A percentile compares a stretch with the other conserved stretches of the same genome.
phyloP scores from a whole-genome alignment of 2,888 invertebrate species.

The Trachelus stipa region DNA sequence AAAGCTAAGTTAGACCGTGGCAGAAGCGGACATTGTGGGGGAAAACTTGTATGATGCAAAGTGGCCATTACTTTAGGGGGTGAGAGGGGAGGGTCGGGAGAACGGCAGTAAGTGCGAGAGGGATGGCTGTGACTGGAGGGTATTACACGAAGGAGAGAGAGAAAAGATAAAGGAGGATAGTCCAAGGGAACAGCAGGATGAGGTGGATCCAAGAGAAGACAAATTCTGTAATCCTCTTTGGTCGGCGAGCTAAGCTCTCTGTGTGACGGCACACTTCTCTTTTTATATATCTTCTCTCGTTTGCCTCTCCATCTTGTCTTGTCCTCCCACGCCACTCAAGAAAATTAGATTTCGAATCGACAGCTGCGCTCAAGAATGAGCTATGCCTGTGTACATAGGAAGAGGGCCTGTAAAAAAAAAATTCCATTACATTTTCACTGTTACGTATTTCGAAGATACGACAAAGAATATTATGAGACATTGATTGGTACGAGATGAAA shows the following conservation, averaged over 20 bases:
- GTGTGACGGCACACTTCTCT: slow-evolving; percentile 50
- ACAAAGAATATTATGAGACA: no score
- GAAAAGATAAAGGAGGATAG: neutral
- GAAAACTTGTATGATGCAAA: slow-evolving; percentile 57
- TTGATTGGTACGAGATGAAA: neutral
- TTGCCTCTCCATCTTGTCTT: slow-evolving; percentile 33
- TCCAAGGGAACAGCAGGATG: slow-evolving; percentile 32
- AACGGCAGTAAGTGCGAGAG: slow-evolving; percentile 26
- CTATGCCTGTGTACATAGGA: neutral
- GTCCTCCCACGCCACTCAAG: slow-evolving; percentile 53
- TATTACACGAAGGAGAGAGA: neutral
- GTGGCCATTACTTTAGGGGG: slow-evolving; percentile 67
- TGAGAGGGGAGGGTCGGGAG: slow-evolving; percentile 37
- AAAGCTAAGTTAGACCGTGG: no score
- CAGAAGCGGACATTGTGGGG: neutral
- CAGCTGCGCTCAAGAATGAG: slow-evolving; percentile 31
- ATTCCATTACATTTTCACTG: no score
- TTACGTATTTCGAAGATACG: no score
- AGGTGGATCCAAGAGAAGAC: slow-evolving; percentile 51
- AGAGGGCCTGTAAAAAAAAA: neutral
- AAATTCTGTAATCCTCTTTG: slow-evolving; percentile 66
- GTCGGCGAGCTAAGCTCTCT: slow-evolving; percentile 62
- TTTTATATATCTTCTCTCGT: slow-evolving; percentile 13
- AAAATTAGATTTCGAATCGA: slow-evolving; percentile 56
- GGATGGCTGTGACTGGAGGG: slow-evolving; percentile 19